Percentiles rank a stretch among this genome's conserved stretches.
These are phyloP conservation scores for Mamestra configurata DNA, from an alignment of 1,140 invertebrate species.

Conservation along the genomic window DNA sequence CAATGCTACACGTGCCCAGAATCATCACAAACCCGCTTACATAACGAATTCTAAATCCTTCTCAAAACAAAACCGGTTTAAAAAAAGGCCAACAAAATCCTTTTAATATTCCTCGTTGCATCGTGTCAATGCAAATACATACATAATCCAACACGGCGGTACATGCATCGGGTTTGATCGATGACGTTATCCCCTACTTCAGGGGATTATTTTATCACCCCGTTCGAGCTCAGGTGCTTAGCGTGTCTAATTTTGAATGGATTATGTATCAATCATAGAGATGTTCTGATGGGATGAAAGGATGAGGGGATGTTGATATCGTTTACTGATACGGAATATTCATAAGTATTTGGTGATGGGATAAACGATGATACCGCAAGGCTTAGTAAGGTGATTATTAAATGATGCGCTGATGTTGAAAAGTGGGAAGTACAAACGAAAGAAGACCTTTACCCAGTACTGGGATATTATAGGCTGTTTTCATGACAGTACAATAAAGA, in stretches of 20 bases:
- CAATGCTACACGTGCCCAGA: too few species aligned
- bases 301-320: constrained; percentile 17
- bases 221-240: constrained; percentile 18
- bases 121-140: not conserved
- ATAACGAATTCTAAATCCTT: too few species aligned
- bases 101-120: not conserved
- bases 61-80: too few species aligned
- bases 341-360: not conserved
- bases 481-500: too few species aligned
- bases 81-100: not conserved
- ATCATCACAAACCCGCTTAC: too few species aligned
- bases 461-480: too few species aligned
- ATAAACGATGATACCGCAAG: too few species aligned
- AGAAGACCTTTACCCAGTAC: too few species aligned
- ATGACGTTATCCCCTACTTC: constrained; percentile 21
- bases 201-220: constrained; percentile 45
- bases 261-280: constrained; percentile 41
- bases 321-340: not conserved
- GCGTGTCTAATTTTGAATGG: constrained; percentile 47
- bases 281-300: constrained; percentile 10
- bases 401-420: too few species aligned
- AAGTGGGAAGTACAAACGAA: too few species aligned
- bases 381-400: too few species aligned
- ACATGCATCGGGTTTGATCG: constrained; percentile 30
- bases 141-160: not conserved